These are phyloP conservation scores for Syngnathus typhle DNA, from an alignment of 2,113 vertebrate genomes.

Conservation along the genomic window DNA sequence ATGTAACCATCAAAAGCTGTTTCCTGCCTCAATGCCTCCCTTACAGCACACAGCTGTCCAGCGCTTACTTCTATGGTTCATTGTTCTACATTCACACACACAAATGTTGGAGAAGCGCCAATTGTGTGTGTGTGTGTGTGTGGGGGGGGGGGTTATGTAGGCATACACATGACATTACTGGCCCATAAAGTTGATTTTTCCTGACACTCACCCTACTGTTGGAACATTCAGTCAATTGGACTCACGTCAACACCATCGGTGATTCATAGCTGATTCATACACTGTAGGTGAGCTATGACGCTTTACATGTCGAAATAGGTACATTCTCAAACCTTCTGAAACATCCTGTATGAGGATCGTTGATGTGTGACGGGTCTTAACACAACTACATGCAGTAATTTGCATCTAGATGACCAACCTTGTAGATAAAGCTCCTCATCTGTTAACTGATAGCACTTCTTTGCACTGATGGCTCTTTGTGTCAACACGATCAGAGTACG, in stretches of 20 bases:
- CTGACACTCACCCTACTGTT: constrained; percentile 7
- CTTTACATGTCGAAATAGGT: constrained; percentile 7
- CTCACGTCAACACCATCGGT: constrained; percentile 4
- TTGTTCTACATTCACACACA: constrained; percentile 44
- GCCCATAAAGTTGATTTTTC: constrained; percentile 1
- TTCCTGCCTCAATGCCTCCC: constrained; percentile 67
- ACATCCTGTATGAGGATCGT: background rate
- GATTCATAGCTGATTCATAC: constrained; percentile 21
- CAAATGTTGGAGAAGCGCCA: background rate
- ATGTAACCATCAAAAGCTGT: constrained; percentile 66
- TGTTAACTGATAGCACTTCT: background rate
- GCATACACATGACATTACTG: constrained; percentile 11
- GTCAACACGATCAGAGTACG: background rate
- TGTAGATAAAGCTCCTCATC: constrained; percentile 14
- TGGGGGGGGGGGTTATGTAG: constrained; percentile 8
- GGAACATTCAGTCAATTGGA: constrained; percentile 10
- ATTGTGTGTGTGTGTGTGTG: too few relatives aligned
- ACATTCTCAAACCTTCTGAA: background rate
- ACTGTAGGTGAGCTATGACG: constrained; percentile 18
- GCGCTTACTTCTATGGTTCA: constrained; percentile 48
- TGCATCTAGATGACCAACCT: constrained; percentile 20
- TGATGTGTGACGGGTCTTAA: background rate
- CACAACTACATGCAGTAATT: constrained; percentile 2
- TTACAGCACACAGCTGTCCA: constrained; percentile 64
- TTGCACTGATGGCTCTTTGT: constrained; percentile 12